Percentiles rank a stretch among this genome's conserved stretches.
Evolutionary conservation across 1,140 invertebrate genomes (phyloP).

Genomic region (Physella acuta): DNA sequence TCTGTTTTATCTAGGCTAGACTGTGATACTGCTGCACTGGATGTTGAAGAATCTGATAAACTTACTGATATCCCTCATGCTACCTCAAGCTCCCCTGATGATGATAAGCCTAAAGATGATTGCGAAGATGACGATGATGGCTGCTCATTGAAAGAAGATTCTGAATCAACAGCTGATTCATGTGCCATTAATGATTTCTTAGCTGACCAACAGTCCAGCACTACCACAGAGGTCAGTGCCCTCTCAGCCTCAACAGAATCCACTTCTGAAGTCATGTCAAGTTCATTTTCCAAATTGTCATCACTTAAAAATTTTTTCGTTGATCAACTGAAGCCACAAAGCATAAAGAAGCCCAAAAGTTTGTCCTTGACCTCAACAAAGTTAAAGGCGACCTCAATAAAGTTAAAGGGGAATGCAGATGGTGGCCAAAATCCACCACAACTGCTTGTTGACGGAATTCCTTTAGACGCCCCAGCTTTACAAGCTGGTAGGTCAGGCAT

Average conservation of each 20-base stretch:
- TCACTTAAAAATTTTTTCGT: constrained; percentile 17
- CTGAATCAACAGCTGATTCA: neutral
- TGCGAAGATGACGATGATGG: too few species aligned
- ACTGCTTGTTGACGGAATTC: neutral
- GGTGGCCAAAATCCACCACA: neutral
- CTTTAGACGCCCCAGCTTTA: neutral
- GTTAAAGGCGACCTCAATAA: neutral
- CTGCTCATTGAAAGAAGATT: neutral
- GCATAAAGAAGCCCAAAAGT: constrained; percentile 14
- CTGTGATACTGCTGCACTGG: neutral
- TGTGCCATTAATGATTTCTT: neutral
- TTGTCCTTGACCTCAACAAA: constrained; percentile 11
- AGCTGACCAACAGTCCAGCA: neutral
- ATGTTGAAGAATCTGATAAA: neutral
- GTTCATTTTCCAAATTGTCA: constrained; percentile 8
- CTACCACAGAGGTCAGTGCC: neutral
- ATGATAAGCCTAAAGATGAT: too few species aligned
- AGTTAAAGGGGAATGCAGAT: constrained; percentile 8
- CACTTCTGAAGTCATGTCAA: neutral
- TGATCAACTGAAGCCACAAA: constrained; percentile 72
- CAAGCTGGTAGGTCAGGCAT: neutral
- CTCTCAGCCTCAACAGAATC: neutral
- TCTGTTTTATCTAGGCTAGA: neutral
- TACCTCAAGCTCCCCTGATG: neutral
- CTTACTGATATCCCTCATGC: neutral